Evolutionary conservation across 2,888 invertebrate species (phyloP), one percentile per base, ranked within the genome.

Genomic region (Tinea pellionella): DNA sequence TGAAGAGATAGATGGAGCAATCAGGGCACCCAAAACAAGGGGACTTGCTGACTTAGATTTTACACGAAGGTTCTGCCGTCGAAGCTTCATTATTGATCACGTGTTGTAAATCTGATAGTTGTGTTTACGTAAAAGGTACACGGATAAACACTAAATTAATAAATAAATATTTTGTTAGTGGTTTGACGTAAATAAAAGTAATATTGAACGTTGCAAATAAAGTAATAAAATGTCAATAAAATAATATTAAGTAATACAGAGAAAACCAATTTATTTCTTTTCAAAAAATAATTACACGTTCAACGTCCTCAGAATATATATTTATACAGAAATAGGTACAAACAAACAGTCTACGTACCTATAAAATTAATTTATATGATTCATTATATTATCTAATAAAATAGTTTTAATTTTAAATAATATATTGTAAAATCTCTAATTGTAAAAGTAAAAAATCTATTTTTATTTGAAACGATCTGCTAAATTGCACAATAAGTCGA

Each of bases 1-100:
- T 67, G 57, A 65, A 67, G 70, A 80, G 82, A 84, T 82, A 74
- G 80, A 85, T 84, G 79, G 80, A 78, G 79, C 80, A 80, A 84
- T 84, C 83, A 79, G 70, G 69, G 64, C 68, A 47, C 57, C 32
- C 32, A n/a, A 57, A 32, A n/a, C 13, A 24, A 64, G 70, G 69
- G 74, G 64, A 74, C 65, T 64, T 75, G 82, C 84, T 85, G 83
- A 84, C 82, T 74, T 70, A 67, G 72, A 71, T 70, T 74, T 75
- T 72, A 70, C 70, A 74, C 72, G 68, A 74, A 70, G 71, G 69
- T 68, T 74, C 69, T 70, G 70, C 69, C 70, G 9, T 59, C 59
- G 59, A 69, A 68, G 69, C 71, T 74, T 75, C 80, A 82, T 82
- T 85, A 83, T 83, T 77, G 80, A 81, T 81, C 72, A 75, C 76